Conservation (phyloP, 2,797 vertebrate species). For the Argentina silus region DNA sequence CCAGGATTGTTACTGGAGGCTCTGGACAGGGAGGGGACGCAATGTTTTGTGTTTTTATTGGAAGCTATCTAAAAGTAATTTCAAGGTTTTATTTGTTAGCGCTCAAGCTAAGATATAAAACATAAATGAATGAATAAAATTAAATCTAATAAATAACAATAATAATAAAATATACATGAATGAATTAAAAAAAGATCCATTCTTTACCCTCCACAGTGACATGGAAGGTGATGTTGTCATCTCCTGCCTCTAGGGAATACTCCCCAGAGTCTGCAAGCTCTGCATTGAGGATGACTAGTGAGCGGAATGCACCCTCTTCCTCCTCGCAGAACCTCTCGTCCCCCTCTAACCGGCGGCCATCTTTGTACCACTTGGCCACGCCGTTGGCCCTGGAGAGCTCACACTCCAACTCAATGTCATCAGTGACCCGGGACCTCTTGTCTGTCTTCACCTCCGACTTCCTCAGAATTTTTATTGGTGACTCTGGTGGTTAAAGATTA, state of each 20-base stretch:
- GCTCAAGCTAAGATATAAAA: too few species aligned
- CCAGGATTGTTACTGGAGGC: constrained; percentile 83
- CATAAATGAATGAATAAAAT: too few species aligned
- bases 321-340: constrained; percentile 85
- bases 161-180: too few species aligned
- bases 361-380: constrained; percentile 89
- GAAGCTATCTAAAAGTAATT: too few species aligned
- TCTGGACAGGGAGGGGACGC: constrained; percentile 63
- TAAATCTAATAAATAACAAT: too few species aligned
- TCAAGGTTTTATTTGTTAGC: too few species aligned
- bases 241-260: constrained; percentile 85
- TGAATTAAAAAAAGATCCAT: background rate
- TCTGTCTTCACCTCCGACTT: constrained; percentile 72
- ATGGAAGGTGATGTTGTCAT: constrained; percentile 87
- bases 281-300: constrained; percentile 83
- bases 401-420: constrained; percentile 88
- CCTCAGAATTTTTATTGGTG: constrained; percentile 79
- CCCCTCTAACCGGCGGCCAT: constrained; percentile 81
- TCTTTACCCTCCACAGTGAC: constrained; percentile 86
- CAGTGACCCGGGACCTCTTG: constrained; percentile 70
- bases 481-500: constrained; percentile 69
- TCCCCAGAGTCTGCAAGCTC: constrained; percentile 84
- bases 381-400: constrained; percentile 82
- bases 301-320: constrained; percentile 83
- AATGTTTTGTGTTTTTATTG: too few species aligned